phyloP scores from a whole-genome alignment of 2,113 vertebrate species.

The Pantherophis guttatus region DNA sequence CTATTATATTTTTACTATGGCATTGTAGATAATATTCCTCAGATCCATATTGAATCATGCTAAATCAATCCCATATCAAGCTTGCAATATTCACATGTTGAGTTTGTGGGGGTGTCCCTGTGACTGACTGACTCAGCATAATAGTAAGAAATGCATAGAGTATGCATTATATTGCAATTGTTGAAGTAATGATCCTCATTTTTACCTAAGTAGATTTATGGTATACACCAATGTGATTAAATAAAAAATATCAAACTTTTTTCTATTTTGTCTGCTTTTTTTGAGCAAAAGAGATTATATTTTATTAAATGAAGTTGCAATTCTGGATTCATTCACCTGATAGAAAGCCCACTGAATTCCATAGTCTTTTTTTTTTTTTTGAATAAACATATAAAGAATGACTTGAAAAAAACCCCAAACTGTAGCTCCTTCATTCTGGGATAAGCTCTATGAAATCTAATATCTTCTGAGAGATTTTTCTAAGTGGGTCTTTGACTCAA shows the following conservation, averaged over 20 bases:
- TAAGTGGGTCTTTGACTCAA: conserved; percentile 44
- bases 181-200: not conserved
- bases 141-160: not conserved
- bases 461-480: conserved; percentile 44
- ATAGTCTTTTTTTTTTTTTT: not conserved
- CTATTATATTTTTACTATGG: not conserved
- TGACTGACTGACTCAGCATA: not conserved
- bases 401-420: conserved; percentile 4
- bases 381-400: not conserved
- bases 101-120: not conserved
- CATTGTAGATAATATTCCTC: not conserved
- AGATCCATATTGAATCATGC: not conserved
- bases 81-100: not conserved
- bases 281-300: conserved; percentile 18
- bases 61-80: not conserved
- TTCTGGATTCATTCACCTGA: not conserved
- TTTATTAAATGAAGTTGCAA: conserved; percentile 12
- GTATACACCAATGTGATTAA: not conserved
- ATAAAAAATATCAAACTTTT: not conserved
- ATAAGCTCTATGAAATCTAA: conserved; percentile 44
- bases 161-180: not conserved
- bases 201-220: not conserved
- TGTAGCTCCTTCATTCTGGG: conserved; percentile 14
- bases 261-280: conserved; percentile 20
- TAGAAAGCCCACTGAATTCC: not conserved